These are phyloP conservation scores for Labroides dimidiatus DNA, from an alignment of 2,797 vertebrate species.

Conservation along the genomic window DNA sequence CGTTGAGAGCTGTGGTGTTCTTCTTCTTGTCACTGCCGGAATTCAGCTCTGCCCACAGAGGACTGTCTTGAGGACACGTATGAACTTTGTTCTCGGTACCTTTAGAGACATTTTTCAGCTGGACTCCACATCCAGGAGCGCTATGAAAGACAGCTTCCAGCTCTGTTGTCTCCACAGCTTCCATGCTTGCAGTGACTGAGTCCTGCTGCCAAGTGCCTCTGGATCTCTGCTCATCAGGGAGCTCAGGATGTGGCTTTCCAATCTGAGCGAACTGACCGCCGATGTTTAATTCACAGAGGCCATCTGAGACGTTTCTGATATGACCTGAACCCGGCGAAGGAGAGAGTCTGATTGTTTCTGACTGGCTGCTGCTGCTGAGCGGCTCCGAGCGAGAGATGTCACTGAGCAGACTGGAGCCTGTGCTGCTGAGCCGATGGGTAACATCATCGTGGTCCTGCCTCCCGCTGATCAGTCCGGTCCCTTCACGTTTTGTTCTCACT, in stretches of 20 bases:
- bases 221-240: constrained; percentile 37
- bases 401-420: constrained; percentile 77
- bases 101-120: constrained; percentile 45
- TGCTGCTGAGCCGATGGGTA: constrained; percentile 76
- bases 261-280: constrained; percentile 31
- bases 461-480: constrained; percentile 78
- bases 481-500: constrained; percentile 89
- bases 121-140: constrained; percentile 38
- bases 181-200: constrained; percentile 50
- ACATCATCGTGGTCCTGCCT: constrained; percentile 74
- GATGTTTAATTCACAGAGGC: constrained; percentile 32
- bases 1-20: constrained; percentile 89
- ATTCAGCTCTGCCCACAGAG: constrained; percentile 62
- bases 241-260: constrained; percentile 29
- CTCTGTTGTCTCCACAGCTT: constrained; percentile 62
- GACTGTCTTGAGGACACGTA: constrained; percentile 38
- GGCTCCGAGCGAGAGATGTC: constrained; percentile 72
- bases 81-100: constrained; percentile 49
- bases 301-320: constrained; percentile 46
- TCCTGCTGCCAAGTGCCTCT: constrained; percentile 46
- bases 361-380: constrained; percentile 76
- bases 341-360: constrained; percentile 62
- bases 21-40: constrained; percentile 82
- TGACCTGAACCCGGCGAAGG: constrained; percentile 36
- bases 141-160: constrained; percentile 71